Base-by-base conservation (phyloP, 2,797 vertebrate genomes). In the Anguilla obscura region DNA sequence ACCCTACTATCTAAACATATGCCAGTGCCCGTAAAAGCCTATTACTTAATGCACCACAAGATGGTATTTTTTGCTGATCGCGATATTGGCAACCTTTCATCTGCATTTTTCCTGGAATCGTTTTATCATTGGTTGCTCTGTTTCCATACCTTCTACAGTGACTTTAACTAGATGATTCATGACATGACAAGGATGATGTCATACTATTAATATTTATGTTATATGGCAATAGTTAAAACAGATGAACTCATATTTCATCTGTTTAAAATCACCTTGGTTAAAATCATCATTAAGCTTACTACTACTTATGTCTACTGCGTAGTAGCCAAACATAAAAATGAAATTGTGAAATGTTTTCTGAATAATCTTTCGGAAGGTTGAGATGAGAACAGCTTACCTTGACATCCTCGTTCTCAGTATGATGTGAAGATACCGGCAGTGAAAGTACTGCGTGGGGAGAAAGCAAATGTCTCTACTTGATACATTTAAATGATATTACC, bases 401-500 rank as follows among this genome's bases (percentile, higher is more conserved):
- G n/a, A 84, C 79, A 48, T 87, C 86, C 58, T 87, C 45, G 6
- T 83, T 84, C 52, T 83, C 86, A 56, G 84, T 80, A 56, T 80
- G 86, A 79, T 30, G 36, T 50, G 58, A 52, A n/a, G 86, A 48
- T 66, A 84, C 56, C 56, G 86, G 86, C 12, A 83, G 45, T 12
- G 86, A 87, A 48, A 84, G n/a, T 45, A 66, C 86, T 63, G 85
- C 56, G 80, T 69, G 52, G 58, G 79, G n/a, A 87, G n/a, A 50
- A 87, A 82, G 56, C 36, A 82, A 82, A 87, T 3, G 7, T n/a
- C 12, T 9, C 5, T 21, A 16, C 16, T 63, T 63, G 83, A 10
- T 50, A 58, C 33, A 56, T 27, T 36, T 18, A 14, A 8, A 16
- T 56, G 10, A 56, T 69, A 80, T 76, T 24, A 50, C 50, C 6